These are phyloP conservation scores for Ischnus inquisitorius DNA, from an alignment of 2,888 invertebrate species.

Conservation along the genomic window DNA sequence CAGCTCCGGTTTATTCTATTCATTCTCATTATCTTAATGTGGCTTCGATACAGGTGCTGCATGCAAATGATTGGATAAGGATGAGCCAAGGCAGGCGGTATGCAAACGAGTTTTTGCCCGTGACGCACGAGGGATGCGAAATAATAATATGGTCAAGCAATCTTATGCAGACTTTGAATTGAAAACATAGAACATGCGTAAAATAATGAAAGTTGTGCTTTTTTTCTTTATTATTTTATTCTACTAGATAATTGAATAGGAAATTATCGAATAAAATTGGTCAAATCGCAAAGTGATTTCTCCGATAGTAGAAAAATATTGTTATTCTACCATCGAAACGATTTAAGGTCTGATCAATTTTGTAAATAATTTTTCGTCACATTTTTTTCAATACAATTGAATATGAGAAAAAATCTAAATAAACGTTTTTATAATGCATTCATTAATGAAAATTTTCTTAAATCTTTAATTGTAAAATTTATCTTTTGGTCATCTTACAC, in stretches of 20 bases:
- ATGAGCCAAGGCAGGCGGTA: constrained; percentile 47
- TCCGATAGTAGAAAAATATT: no score
- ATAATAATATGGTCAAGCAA: constrained; percentile 45
- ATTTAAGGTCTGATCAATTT: no score
- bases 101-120: constrained; percentile 58
- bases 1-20: constrained; percentile 34
- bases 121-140: constrained; percentile 44
- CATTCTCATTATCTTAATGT: constrained; percentile 34
- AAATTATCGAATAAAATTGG: no score
- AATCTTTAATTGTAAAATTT: background rate
- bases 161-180: background rate
- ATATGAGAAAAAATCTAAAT: no score
- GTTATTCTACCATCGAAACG: no score
- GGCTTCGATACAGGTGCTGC: constrained; percentile 61
- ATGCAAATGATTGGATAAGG: constrained; percentile 65
- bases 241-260: no score
- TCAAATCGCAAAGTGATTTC: no score
- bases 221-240: constrained; percentile 11
- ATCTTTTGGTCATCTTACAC: background rate
- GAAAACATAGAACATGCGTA: background rate
- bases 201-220: constrained; percentile 7
- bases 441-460: background rate
- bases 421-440: no score
- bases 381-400: no score
- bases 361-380: no score